Percentiles rank a stretch among this genome's conserved stretches.
Evolutionary conservation across 1,140 invertebrate genomes (phyloP).

Genomic region (Sweltsa coloradensis): DNA sequence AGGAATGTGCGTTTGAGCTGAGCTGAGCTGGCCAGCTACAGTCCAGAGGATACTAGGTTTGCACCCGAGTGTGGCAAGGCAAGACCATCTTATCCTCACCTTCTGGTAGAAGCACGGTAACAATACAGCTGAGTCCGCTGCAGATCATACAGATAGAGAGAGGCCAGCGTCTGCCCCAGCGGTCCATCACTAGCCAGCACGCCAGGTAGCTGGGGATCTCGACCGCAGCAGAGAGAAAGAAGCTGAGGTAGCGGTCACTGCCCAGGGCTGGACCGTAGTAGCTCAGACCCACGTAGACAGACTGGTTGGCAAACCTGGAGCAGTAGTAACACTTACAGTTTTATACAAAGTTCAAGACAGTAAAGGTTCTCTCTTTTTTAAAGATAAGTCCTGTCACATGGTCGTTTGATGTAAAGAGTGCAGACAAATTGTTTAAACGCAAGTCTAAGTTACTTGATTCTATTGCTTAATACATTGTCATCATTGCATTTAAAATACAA

Average conservation of each 20-base stretch:
- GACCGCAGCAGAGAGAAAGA: slow-evolving; percentile 67
- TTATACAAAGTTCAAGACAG: background rate
- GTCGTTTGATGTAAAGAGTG: slow-evolving; percentile 2
- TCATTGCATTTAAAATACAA: too few relatives aligned
- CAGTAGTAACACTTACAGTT: background rate
- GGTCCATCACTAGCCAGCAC: slow-evolving; percentile 75
- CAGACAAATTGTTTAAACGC: background rate
- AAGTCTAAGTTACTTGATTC: too few relatives aligned
- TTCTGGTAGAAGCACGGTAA: slow-evolving; percentile 60
- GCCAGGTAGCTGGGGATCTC: slow-evolving; percentile 75
- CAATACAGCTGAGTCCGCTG: slow-evolving; percentile 67
- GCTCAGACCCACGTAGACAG: slow-evolving; percentile 75
- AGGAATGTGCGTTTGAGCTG: too few relatives aligned
- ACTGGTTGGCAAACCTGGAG: slow-evolving; percentile 51
- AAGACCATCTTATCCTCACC: too few relatives aligned
- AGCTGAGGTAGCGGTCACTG: slow-evolving; percentile 72
- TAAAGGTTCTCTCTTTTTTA: too few relatives aligned
- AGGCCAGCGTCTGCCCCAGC: slow-evolving; percentile 70
- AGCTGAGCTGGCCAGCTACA: too few relatives aligned
- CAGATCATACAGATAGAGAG: slow-evolving; percentile 70
- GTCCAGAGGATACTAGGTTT: too few relatives aligned
- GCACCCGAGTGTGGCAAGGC: too few relatives aligned
- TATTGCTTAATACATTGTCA: too few relatives aligned
- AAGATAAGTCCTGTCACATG: background rate
- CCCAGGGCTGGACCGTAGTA: slow-evolving; percentile 78